A percentile compares a stretch with the other conserved stretches of the same genome.
Conservation (phyloP, 2,113 vertebrate genomes). For the Falcunculus frontatus region DNA sequence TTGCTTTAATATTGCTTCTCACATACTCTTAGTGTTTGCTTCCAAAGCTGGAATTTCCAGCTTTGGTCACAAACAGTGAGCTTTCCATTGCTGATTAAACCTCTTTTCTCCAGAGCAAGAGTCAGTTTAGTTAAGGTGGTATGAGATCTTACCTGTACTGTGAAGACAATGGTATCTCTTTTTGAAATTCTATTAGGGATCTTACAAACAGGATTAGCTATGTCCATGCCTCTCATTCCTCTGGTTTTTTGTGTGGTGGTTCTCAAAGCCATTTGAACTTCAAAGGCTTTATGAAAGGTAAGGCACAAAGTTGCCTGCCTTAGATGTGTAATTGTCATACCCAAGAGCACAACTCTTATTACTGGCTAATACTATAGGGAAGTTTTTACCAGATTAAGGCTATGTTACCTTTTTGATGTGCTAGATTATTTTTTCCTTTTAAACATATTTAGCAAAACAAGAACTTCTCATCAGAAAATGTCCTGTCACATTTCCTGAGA, state of each 20-base stretch:
- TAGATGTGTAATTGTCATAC: not conserved
- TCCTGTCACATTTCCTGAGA: not conserved
- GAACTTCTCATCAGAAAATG: not conserved
- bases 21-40: not conserved
- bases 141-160: not conserved
- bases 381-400: not conserved
- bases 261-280: not conserved
- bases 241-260: not conserved
- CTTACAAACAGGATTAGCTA: not conserved
- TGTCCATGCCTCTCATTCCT: not conserved
- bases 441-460: not conserved
- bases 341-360: not conserved
- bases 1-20: not conserved
- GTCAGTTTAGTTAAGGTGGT: not conserved
- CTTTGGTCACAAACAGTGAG: not conserved
- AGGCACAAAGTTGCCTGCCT: not conserved
- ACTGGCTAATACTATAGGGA: not conserved
- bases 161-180: not conserved
- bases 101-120: not conserved
- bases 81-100: not conserved
- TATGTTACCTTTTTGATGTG: not conserved
- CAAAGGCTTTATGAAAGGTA: not conserved
- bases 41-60: not conserved
- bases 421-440: not conserved
- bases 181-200: not conserved